Evolutionary conservation across 2,113 vertebrate species (phyloP), one percentile per base, ranked within the genome.

Genomic region (Tapirus terrestris): DNA sequence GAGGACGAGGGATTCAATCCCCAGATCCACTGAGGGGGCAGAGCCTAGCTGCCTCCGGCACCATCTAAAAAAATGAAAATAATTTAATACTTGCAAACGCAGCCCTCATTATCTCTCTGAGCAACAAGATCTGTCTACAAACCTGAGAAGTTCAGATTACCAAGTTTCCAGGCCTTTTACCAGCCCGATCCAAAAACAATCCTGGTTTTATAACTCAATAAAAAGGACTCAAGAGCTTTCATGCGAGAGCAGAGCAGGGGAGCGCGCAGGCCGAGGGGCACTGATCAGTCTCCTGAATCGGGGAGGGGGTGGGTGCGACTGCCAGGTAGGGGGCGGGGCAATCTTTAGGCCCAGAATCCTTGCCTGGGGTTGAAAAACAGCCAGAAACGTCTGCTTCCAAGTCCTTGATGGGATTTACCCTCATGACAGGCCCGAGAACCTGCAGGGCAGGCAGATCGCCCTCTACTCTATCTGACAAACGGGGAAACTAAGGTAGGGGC

Each of bases 131-230:
- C 85, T 96, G 80, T 88, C 96, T 97, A 43, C 65, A 97, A 95
- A 93, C 33, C 92, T 87, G 73, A 56, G 72, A 80, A 96, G 96
- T 97, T 98, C 96, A 97, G 91, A 96, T 98, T 97, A 98, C 94
- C 43, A 84, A 83, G 81, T 98, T 98, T 98, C 95, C 96, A 98
- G 82, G 33, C 95, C 63, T 95, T 98, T 97, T 82, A 93, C 93
- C 93, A 96, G 60, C 89, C 89, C 85, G 83, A 94, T 98, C 92
- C 85, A 98, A 98, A 99, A 98, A 13, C 51, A 98, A 95, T 95
- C 36, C 85, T 95, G 85, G 4, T 96, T 98, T 98, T 98, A 95
- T 98, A 98, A 97, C 95, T 97, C 97, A 98, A 97, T 98, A 98
- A 98, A 98, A 97, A 98, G 72, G 96, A 89, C 95, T 96, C 79